Evolutionary conservation across 2,888 invertebrate genomes (phyloP).

Genomic region (Macrophya alboannulata): DNA sequence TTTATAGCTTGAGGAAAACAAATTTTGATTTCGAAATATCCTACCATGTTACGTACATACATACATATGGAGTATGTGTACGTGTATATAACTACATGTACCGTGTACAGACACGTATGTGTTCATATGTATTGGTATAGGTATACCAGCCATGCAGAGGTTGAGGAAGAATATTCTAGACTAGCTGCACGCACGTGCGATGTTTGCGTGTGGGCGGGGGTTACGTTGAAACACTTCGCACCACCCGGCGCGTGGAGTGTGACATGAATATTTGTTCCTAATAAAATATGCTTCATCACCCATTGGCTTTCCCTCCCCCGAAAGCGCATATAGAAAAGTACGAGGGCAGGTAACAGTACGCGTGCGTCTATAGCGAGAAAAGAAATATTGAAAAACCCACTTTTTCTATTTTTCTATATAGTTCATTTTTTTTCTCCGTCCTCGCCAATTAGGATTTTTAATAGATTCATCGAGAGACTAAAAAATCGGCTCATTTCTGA

Average conservation of each 20-base stretch:
- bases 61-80: background rate
- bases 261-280: slow-evolving; percentile 80
- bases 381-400: background rate
- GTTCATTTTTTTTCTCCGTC: too few species aligned
- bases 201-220: slow-evolving; percentile 60
- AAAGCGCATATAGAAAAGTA: background rate
- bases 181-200: slow-evolving; percentile 50
- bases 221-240: slow-evolving; percentile 80
- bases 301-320: slow-evolving; percentile 24
- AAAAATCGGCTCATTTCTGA: background rate
- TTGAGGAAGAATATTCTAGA: slow-evolving; percentile 45
- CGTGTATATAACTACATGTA: background rate
- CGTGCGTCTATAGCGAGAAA: background rate
- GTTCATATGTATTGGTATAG: background rate
- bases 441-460: too few species aligned
- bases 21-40: slow-evolving; percentile 19
- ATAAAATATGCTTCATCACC: slow-evolving; percentile 76
- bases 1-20: background rate
- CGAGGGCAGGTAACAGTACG: background rate
- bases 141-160: background rate
- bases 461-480: background rate
- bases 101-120: background rate
- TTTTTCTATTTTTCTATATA: too few species aligned
- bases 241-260: slow-evolving; percentile 79
- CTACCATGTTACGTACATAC: background rate